Evolutionary conservation across 2,888 invertebrate species (phyloP).

Genomic region (Ariolimax columbianus): DNA sequence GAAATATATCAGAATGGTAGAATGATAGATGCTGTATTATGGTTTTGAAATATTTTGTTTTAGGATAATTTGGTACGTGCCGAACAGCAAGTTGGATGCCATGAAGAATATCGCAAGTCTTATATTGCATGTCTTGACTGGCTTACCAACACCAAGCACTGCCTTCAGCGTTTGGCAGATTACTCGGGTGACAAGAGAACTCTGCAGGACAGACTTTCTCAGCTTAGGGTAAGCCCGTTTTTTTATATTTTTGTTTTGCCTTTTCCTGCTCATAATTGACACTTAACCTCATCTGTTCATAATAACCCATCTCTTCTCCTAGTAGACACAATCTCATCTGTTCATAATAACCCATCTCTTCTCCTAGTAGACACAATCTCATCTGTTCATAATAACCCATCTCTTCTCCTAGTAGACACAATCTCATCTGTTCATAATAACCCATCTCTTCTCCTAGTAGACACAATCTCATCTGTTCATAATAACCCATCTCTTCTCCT

Average conservation of each 20-base stretch:
- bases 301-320: no score
- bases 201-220: constrained; percentile 86
- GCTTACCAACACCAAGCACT: constrained; percentile 93
- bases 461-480: no score
- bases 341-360: no score
- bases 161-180: constrained; percentile 88
- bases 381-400: no score
- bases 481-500: no score
- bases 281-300: background rate
- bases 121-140: constrained; percentile 80
- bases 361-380: no score
- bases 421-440: no score
- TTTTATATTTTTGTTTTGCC: no score
- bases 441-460: no score
- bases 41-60: background rate
- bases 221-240: constrained; percentile 62
- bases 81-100: constrained; percentile 85
- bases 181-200: constrained; percentile 91
- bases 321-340: no score
- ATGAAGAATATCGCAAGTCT: constrained; percentile 84
- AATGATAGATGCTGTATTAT: background rate
- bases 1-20: background rate
- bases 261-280: no score
- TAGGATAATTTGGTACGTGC: constrained; percentile 88
- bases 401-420: no score